Evolutionary conservation across 2,888 invertebrate genomes (phyloP), one percentile per base, ranked within the genome.

Genomic region (Geophilus truncorum): DNA sequence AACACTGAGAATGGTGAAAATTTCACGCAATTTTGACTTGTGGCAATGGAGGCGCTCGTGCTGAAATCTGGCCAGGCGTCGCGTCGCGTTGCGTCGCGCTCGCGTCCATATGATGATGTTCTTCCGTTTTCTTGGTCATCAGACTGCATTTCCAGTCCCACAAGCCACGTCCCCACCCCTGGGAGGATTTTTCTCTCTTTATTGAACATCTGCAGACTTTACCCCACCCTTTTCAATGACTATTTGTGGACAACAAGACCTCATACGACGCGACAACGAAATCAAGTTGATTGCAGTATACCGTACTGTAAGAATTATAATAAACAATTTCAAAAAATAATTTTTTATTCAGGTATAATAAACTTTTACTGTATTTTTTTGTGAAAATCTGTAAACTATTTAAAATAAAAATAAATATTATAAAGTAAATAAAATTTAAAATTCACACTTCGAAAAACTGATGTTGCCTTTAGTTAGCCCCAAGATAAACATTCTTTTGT

Each of bases 401-500:
- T n/a, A n/a, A n/a, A n/a, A n/a, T n/a, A n/a, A n/a, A n/a, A n/a
- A n/a, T n/a, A n/a, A n/a, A n/a, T n/a, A n/a, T n/a, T n/a, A n/a
- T n/a, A n/a, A n/a, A n/a, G n/a, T n/a, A 32, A 32, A 32, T 9
- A 32, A 6, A 70, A 5, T 70, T 70, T 15, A 15, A 28, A 70
- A 70, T 28, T 70, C 28, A 23, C 70, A 70, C 28, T 70, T 70
- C 15, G 70, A 10, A 28, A 70, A 70, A 23, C 28, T 28, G 10
- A 25, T 28, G 28, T 70, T 70, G 70, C 25, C 70, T 70, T 70
- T 70, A 28, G 25, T 28, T 70, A 70, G 23, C 70, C 70, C 25
- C 25, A 70, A 70, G 70, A 70, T 70, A 70, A 70, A 70, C 70
- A 70, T 70, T 70, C 70, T 70, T 70, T 70, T 70, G 70, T 70